A percentile compares a stretch with the other conserved stretches of the same genome.
Evolutionary conservation across 1,140 invertebrate species (phyloP).

Genomic region (Propsilocerus akamusi): DNA sequence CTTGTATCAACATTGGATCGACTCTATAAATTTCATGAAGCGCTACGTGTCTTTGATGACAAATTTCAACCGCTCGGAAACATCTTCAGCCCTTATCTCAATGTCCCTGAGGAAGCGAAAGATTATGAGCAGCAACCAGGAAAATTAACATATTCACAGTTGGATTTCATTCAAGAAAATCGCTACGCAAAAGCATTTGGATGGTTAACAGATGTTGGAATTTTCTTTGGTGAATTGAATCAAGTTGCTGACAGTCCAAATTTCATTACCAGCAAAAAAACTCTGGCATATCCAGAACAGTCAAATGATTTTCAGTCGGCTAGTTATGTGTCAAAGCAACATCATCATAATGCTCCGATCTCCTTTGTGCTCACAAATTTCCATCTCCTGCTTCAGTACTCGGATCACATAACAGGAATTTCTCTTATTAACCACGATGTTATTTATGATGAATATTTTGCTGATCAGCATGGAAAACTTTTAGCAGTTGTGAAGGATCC

Average conservation of each 20-base stretch:
- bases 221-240: constrained; percentile 44
- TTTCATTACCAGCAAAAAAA: constrained; percentile 7
- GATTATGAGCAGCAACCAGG: constrained; percentile 57
- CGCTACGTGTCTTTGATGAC: constrained; percentile 47
- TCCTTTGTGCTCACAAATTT: constrained; percentile 79
- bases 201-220: constrained; percentile 65
- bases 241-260: constrained; percentile 7
- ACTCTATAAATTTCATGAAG: constrained; percentile 73
- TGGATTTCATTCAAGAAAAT: constrained; percentile 59
- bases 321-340: background rate
- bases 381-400: constrained; percentile 70
- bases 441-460: constrained; percentile 72
- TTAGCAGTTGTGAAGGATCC: constrained; percentile 69
- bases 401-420: constrained; percentile 64
- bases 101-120: constrained; percentile 41
- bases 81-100: constrained; percentile 66
- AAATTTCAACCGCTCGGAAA: constrained; percentile 48
- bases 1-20: constrained; percentile 66
- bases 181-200: constrained; percentile 59
- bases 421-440: constrained; percentile 73
- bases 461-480: constrained; percentile 60
- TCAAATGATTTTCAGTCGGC: background rate
- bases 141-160: constrained; percentile 52
- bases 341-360: constrained; percentile 31
- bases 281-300: constrained; percentile 4